Conservation (phyloP, 2,113 vertebrate genomes). For the Fregata magnificens region DNA sequence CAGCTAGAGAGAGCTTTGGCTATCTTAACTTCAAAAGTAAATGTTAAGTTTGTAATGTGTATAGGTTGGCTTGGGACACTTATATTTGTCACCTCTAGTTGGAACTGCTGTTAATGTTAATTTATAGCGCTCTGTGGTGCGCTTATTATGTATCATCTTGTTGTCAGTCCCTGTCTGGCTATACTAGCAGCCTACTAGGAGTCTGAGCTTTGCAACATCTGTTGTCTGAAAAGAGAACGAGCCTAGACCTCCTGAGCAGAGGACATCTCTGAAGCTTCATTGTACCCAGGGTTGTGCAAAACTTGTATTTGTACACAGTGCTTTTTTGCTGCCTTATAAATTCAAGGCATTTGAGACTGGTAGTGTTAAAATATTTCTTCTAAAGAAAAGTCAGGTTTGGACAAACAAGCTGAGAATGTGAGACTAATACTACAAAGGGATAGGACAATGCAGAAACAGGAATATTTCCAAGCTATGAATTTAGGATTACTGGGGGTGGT, state of each 20-base stretch:
- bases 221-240: neutral
- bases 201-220: neutral
- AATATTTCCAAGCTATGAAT: neutral
- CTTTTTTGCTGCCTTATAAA: neutral
- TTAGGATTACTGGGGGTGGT: neutral
- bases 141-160: neutral
- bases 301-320: neutral
- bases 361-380: neutral
- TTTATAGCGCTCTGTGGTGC: neutral
- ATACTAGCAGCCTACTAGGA: neutral
- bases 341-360: neutral
- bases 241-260: neutral
- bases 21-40: neutral
- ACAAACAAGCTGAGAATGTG: neutral
- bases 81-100: neutral
- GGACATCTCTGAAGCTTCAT: neutral
- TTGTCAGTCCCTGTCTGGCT: neutral
- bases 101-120: neutral
- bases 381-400: neutral
- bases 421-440: neutral
- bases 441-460: neutral
- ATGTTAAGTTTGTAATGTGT: neutral
- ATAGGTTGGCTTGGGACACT: neutral
- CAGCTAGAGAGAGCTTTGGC: neutral
- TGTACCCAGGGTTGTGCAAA: neutral